Percentiles rank a stretch among this genome's conserved stretches.
These are phyloP conservation scores for Phymatocera aterrima DNA, from an alignment of 2,888 invertebrate species.

Conservation along the genomic window DNA sequence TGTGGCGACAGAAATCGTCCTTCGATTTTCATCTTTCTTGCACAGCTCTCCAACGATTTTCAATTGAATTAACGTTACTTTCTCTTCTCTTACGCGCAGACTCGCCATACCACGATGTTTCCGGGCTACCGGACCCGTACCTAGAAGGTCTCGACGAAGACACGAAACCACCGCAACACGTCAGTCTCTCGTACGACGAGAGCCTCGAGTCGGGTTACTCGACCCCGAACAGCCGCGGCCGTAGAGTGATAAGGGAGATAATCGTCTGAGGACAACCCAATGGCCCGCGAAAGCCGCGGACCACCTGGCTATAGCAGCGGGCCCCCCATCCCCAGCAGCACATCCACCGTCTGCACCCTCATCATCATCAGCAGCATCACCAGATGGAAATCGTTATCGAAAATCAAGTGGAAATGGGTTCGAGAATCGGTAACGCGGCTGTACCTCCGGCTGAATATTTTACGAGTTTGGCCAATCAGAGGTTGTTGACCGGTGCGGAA, in stretches of 20 bases:
- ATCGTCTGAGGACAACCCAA: slow-evolving; percentile 84
- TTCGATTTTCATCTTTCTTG: background rate
- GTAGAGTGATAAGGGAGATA: slow-evolving; percentile 95
- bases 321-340: slow-evolving; percentile 61
- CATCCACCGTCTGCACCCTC: slow-evolving; percentile 52
- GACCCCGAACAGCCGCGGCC: slow-evolving; percentile 93
- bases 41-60: too few relatives aligned
- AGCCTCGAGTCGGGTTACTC: slow-evolving; percentile 95
- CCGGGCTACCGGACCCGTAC: slow-evolving; percentile 93
- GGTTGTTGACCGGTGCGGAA: slow-evolving; percentile 49
- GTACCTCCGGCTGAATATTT: slow-evolving; percentile 35
- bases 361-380: slow-evolving; percentile 56
- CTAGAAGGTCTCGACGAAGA: slow-evolving; percentile 87
- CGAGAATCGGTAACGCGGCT: slow-evolving; percentile 45
- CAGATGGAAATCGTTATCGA: slow-evolving; percentile 72
- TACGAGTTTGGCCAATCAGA: slow-evolving; percentile 28
- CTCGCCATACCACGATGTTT: slow-evolving; percentile 95
- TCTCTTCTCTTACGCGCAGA: slow-evolving; percentile 77
- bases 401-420: slow-evolving; percentile 60
- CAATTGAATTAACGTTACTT: too few relatives aligned
- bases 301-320: slow-evolving; percentile 74
- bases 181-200: slow-evolving; percentile 94
- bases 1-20: background rate
- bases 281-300: slow-evolving; percentile 72
- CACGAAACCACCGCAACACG: slow-evolving; percentile 90